These are phyloP conservation scores for Heterotis niloticus DNA, from an alignment of 2,113 vertebrate species.

Conservation along the genomic window DNA sequence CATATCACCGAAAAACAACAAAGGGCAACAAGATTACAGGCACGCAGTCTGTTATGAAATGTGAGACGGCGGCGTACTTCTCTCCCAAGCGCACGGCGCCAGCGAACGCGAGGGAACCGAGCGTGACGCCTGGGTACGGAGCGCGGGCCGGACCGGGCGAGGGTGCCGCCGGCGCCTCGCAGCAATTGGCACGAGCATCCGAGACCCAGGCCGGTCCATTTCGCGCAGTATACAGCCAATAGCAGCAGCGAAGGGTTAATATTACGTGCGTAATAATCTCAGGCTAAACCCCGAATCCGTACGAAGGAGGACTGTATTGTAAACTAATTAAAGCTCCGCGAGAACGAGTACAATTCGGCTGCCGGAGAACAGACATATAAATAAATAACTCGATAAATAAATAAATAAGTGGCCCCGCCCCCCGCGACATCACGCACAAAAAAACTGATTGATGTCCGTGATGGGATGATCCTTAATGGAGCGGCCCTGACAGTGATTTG, in stretches of 20 bases:
- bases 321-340: constrained; percentile 54
- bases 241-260: constrained; percentile 2
- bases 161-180: too few species aligned
- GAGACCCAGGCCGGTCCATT: too few species aligned
- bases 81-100: too few species aligned
- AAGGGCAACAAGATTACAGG: too few species aligned
- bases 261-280: neutral
- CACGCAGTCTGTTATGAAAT: too few species aligned
- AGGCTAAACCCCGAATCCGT: constrained; percentile 5
- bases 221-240: too few species aligned
- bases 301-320: constrained; percentile 52
- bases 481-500: constrained; percentile 86
- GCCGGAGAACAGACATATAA: constrained; percentile 59
- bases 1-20: too few species aligned
- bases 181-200: too few species aligned
- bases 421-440: constrained; percentile 30
- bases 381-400: constrained; percentile 65
- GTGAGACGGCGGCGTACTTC: too few species aligned
- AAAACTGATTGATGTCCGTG: constrained; percentile 89
- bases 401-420: constrained; percentile 56
- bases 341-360: constrained; percentile 52
- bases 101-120: too few species aligned
- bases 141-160: too few species aligned
- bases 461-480: constrained; percentile 84
- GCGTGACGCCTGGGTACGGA: too few species aligned